These are phyloP conservation scores for Mesorhabditis belari DNA, from an alignment of 2,888 invertebrate species.

Conservation along the genomic window DNA sequence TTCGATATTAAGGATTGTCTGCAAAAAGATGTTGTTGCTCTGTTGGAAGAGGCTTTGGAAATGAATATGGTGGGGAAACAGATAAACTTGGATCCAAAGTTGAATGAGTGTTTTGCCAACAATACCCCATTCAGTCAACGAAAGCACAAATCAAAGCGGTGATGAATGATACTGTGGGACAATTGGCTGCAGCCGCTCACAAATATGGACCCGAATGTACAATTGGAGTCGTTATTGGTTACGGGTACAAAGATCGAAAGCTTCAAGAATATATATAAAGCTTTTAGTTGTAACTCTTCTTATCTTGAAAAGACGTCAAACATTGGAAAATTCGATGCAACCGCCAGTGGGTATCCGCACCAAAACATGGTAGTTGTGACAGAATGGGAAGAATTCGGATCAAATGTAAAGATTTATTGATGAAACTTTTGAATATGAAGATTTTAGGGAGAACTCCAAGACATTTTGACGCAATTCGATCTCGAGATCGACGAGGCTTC, in stretches of 20 bases:
- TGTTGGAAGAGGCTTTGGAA: constrained; percentile 51
- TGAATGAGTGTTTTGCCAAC: background rate
- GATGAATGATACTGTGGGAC: constrained; percentile 54
- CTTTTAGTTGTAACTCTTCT: constrained; percentile 51
- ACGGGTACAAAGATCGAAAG: constrained; percentile 38
- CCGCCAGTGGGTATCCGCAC: constrained; percentile 35
- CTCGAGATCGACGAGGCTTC: constrained; percentile 47
- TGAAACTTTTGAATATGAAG: background rate
- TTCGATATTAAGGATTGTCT: constrained; percentile 53
- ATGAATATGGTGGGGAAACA: constrained; percentile 44
- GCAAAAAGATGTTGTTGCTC: constrained; percentile 50
- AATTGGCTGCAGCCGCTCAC: constrained; percentile 51
- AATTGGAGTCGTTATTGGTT: constrained; percentile 51
- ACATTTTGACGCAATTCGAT: constrained; percentile 50
- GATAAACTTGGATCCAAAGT: background rate
- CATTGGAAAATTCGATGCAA: constrained; percentile 51
- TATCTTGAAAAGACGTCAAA: constrained; percentile 50
- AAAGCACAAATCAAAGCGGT: constrained; percentile 52
- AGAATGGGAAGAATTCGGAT: constrained; percentile 54
- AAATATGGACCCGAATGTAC: constrained; percentile 51
- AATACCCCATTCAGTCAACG: constrained; percentile 37
- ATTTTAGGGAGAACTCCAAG: constrained; percentile 45
- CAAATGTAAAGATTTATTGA: constrained; percentile 20
- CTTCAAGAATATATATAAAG: background rate
- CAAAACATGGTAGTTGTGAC: constrained; percentile 53